Evolutionary conservation across 2,797 vertebrate species (phyloP).

Genomic region (Melanogrammus aeglefinus): DNA sequence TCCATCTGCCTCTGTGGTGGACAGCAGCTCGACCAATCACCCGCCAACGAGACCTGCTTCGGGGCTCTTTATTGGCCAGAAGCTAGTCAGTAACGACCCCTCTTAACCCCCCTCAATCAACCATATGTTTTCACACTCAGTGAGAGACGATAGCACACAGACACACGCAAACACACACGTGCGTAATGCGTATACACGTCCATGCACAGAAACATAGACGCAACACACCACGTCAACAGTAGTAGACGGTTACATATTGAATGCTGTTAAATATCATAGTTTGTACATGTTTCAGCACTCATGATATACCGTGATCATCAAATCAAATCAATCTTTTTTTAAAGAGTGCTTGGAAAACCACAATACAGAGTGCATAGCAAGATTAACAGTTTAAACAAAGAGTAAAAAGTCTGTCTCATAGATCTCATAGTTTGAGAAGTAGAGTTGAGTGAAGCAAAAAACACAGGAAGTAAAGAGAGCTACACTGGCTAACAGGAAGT

Average conservation of each 20-base stretch:
- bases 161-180: background rate
- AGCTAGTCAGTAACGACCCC: constrained; percentile 25
- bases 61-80: constrained; percentile 32
- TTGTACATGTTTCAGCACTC: background rate
- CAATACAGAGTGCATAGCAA: background rate
- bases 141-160: constrained; percentile 11
- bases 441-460: background rate
- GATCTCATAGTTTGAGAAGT: no score
- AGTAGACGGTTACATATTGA: no score
- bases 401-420: no score
- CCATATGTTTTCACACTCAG: constrained; percentile 22
- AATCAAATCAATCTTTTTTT: background rate
- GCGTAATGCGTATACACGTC: background rate
- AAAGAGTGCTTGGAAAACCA: background rate
- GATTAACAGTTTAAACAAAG: no score
- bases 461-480: background rate
- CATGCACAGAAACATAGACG: background rate
- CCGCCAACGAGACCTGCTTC: constrained; percentile 25
- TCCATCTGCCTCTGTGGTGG: background rate
- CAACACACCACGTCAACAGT: background rate
- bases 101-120: constrained; percentile 6
- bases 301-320: background rate
- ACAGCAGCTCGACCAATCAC: constrained; percentile 15
- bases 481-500: background rate
- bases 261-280: no score